Conservation (phyloP, 2,888 invertebrate species). For the Chironomus riparius region DNA sequence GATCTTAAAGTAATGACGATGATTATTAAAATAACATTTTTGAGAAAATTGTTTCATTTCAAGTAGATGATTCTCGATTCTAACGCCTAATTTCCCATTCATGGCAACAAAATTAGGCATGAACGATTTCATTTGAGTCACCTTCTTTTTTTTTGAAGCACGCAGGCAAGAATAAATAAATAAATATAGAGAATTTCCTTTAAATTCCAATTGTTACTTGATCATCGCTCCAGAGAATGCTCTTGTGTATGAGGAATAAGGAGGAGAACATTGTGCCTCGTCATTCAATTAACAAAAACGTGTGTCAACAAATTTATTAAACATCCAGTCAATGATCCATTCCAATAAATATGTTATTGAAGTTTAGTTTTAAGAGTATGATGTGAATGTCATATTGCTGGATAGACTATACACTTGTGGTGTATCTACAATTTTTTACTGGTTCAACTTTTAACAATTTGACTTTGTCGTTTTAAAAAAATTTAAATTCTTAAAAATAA, state of each 20-base stretch:
- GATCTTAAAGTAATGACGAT: background rate
- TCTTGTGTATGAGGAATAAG: background rate
- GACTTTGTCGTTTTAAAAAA: background rate
- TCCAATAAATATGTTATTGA: background rate
- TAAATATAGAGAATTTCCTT: slow-evolving; percentile 1
- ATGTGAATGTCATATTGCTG: background rate
- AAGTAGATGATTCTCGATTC: slow-evolving; percentile 7
- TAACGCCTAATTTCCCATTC: slow-evolving; percentile 16
- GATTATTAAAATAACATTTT: slow-evolving; percentile 3
- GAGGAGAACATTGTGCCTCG: background rate
- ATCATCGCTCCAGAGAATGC: background rate
- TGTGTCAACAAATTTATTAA: slow-evolving; percentile 18
- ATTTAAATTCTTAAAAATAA: no score
- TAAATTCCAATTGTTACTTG: background rate
- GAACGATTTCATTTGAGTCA: slow-evolving; percentile 5
- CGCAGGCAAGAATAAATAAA: background rate
- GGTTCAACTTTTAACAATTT: no score
- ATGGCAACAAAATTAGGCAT: slow-evolving; percentile 13
- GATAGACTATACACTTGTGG: no score
- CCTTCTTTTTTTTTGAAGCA: background rate
- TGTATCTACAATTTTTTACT: no score
- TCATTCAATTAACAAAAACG: slow-evolving; percentile 25
- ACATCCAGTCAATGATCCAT: background rate
- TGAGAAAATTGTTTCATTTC: slow-evolving; percentile 17
- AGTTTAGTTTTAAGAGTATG: background rate